These are phyloP conservation scores for Ceramica pisi DNA, from an alignment of 2,888 invertebrate genomes.

Conservation along the genomic window DNA sequence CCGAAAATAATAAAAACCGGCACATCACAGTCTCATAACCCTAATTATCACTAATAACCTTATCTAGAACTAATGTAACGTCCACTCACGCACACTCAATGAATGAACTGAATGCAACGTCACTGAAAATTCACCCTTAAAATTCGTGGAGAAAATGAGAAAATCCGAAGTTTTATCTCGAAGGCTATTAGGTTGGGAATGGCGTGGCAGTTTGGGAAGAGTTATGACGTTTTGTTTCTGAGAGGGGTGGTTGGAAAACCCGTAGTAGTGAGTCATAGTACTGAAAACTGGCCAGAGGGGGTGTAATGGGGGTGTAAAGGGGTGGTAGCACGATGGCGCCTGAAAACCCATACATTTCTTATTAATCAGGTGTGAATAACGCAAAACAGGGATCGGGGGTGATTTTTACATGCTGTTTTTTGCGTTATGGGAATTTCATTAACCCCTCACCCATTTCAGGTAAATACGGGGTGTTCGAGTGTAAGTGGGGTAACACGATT, in stretches of 20 bases:
- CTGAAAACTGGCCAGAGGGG: slow-evolving; percentile 52
- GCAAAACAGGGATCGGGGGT: slow-evolving; percentile 47
- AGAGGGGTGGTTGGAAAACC: slow-evolving; percentile 59
- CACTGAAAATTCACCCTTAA: slow-evolving; percentile 64
- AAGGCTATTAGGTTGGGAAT: slow-evolving; percentile 55
- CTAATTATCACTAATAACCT: slow-evolving; percentile 56
- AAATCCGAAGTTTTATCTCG: slow-evolving; percentile 56
- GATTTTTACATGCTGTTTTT: slow-evolving; percentile 52
- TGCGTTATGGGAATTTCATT: slow-evolving; percentile 47
- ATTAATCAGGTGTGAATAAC: slow-evolving; percentile 69
- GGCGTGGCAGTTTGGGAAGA: slow-evolving; percentile 29
- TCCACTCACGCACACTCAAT: slow-evolving; percentile 63
- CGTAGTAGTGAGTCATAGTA: slow-evolving; percentile 63
- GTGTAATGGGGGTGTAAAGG: neutral
- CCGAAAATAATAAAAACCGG: slow-evolving; percentile 65
- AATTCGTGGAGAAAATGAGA: slow-evolving; percentile 26
- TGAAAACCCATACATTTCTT: slow-evolving; percentile 60
- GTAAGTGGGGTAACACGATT: slow-evolving; percentile 17
- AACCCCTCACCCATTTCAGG: slow-evolving; percentile 24
- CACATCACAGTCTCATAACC: slow-evolving; percentile 72
- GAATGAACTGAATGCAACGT: slow-evolving; percentile 61
- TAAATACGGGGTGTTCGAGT: slow-evolving; percentile 28
- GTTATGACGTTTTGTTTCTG: slow-evolving; percentile 50
- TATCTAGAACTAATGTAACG: slow-evolving; percentile 56
- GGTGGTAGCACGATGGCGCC: slow-evolving; percentile 49